Evolutionary conservation across 2,113 vertebrate genomes (phyloP).

Genomic region (Myotis davidii): DNA sequence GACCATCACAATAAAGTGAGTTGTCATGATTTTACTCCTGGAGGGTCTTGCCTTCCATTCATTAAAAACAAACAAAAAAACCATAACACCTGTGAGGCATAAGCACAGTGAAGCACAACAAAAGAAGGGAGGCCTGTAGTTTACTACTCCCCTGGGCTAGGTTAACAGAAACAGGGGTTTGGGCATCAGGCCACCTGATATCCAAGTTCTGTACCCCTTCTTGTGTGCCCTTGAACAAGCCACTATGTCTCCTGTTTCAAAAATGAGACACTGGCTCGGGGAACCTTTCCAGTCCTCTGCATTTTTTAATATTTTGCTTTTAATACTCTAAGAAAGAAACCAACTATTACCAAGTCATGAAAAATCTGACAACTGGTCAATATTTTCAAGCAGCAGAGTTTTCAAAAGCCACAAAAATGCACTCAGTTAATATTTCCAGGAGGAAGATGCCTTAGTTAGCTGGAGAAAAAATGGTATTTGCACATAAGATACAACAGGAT

Average conservation of each 20-base stretch:
- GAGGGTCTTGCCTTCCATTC: neutral
- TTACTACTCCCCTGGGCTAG: neutral
- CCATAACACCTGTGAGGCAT: no score
- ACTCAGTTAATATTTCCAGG: conserved; percentile 50
- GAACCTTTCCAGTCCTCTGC: neutral
- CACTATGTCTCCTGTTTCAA: neutral
- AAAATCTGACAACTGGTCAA: neutral
- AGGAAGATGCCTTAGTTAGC: neutral
- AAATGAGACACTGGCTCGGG: neutral
- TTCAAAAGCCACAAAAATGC: conserved; percentile 63
- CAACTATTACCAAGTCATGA: neutral
- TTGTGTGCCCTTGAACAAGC: neutral
- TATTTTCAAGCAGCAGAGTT: conserved; percentile 16
- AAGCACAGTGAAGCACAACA: neutral
- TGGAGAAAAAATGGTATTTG: conserved; percentile 5
- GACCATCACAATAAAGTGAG: neutral
- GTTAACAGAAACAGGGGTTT: neutral
- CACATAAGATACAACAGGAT: neutral
- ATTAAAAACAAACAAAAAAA: neutral
- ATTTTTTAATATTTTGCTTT: neutral
- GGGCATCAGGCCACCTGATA: neutral
- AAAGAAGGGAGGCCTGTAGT: neutral
- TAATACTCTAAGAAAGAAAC: neutral
- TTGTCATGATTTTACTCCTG: neutral
- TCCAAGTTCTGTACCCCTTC: neutral